Evolutionary conservation across 2,113 vertebrate genomes (phyloP).

Genomic region (Neolamprologus longior): DNA sequence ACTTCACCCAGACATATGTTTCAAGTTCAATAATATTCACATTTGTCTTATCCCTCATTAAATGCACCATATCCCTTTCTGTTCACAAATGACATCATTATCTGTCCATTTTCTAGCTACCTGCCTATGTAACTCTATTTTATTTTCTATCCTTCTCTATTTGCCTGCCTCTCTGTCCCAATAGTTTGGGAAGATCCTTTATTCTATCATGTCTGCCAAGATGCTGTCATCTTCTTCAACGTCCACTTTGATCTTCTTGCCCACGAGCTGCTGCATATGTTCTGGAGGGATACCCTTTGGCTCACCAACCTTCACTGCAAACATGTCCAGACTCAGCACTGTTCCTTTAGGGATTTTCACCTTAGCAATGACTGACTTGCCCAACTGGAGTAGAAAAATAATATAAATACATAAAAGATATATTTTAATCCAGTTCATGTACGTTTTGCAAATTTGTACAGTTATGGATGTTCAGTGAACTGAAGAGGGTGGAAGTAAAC

Average conservation of each 20-base stretch:
- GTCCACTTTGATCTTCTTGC: conserved; percentile 55
- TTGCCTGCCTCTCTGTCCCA: neutral
- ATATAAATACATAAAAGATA: neutral
- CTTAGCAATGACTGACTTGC: neutral
- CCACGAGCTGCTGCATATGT: neutral
- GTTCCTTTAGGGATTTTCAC: neutral
- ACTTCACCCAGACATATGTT: neutral
- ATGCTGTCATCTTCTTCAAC: conserved; percentile 81
- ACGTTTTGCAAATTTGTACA: neutral
- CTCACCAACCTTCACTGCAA: neutral
- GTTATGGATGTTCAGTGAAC: neutral
- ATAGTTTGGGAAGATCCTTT: neutral
- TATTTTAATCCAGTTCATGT: neutral
- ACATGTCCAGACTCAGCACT: accelerated
- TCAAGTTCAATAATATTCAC: neutral
- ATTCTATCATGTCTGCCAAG: conserved; percentile 71
- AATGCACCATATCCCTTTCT: neutral
- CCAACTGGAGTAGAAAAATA: neutral
- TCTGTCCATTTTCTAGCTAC: neutral
- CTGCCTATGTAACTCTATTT: neutral
- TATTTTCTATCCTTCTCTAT: neutral
- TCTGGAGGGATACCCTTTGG: neutral
- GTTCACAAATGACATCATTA: neutral
- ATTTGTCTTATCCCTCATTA: neutral
- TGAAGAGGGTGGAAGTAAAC: neutral